Evolutionary conservation across 2,888 invertebrate species (phyloP), one percentile per base, ranked within the genome.

Genomic region (Euproctis similis): DNA sequence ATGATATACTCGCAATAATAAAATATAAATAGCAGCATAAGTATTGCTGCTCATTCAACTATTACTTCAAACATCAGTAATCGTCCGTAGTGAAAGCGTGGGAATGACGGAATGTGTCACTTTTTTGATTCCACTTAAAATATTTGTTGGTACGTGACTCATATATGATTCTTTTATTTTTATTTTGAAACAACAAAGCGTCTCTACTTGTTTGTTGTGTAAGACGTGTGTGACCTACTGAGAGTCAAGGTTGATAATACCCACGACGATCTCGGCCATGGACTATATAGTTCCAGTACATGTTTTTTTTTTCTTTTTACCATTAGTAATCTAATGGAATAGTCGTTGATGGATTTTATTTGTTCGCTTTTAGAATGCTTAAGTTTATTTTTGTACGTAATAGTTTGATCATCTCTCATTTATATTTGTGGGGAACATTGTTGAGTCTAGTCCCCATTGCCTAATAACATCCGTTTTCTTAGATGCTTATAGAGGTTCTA

Each of bases 201-300:
- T 34, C 34, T 22, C 31, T 31, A 14, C 13, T 25, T 10, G 12
- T 28, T 3, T 21, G 21, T 21, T 8, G 19, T 11, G 24, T 10
- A 39, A 42, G 45, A 43, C 34, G 30, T 48, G 40, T 34, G 30
- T 48, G 40, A 43, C 42, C 46, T 34, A 48, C 28, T 39, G 8
- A 33, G n/a, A 33, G 36, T 39, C 43, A 53, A 51, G 50, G 53
- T 41, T 38, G 32, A n/a, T n/a, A n/a, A 38, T 37, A 40, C 45
- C 39, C 38, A 52, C 34, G 31, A 26, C 25, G 31, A 26, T 33
- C 41, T 26, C 23, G 30, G 26, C 30, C 21, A 9, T 42, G 31
- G 21, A 17, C 26, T 20, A 24, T 26, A 34, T 21, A 6, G 21
- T 10, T 10, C 24, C 25, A 42, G n/a, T n/a, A n/a, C n/a, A n/a